Evolutionary conservation across 2,888 invertebrate species (phyloP).

Genomic region (Orchesellides sinensis): DNA sequence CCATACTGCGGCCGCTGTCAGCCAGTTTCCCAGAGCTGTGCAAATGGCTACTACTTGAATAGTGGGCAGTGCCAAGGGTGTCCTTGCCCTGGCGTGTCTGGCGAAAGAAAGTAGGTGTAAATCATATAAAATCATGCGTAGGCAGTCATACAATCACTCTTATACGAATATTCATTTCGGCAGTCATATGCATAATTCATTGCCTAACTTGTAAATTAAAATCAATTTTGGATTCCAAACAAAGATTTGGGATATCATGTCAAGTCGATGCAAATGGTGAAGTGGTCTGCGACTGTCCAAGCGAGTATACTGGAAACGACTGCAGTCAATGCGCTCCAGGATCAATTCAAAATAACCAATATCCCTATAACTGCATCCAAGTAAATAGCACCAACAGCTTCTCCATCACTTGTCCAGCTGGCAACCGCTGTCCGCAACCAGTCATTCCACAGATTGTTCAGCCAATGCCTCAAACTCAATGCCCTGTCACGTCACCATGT

Average conservation of each 20-base stretch:
- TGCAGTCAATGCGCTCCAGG: conserved; percentile 69
- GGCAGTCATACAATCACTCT: neutral
- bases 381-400: conserved; percentile 54
- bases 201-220: too few species aligned
- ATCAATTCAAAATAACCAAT: conserved; percentile 52
- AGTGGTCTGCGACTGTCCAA: conserved; percentile 66
- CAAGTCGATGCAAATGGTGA: conserved; percentile 58
- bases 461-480: conserved; percentile 21
- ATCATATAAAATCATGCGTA: neutral
- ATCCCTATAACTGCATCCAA: conserved; percentile 61
- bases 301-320: conserved; percentile 64
- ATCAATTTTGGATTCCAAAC: too few species aligned
- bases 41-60: conserved; percentile 37
- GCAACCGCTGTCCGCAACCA: conserved; percentile 47
- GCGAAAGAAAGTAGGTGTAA: conserved; percentile 27
- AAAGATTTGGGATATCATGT: conserved; percentile 64
- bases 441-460: conserved; percentile 39
- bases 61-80: conserved; percentile 48
- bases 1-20: conserved; percentile 61
- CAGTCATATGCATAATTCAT: too few species aligned
- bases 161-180: too few species aligned
- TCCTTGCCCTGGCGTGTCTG: conserved; percentile 62
- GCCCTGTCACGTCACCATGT: neutral
- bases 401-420: conserved; percentile 25
- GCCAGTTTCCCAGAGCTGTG: conserved; percentile 14